Conservation (phyloP, 1,140 invertebrate genomes). For the Solenopsis invicta region DNA sequence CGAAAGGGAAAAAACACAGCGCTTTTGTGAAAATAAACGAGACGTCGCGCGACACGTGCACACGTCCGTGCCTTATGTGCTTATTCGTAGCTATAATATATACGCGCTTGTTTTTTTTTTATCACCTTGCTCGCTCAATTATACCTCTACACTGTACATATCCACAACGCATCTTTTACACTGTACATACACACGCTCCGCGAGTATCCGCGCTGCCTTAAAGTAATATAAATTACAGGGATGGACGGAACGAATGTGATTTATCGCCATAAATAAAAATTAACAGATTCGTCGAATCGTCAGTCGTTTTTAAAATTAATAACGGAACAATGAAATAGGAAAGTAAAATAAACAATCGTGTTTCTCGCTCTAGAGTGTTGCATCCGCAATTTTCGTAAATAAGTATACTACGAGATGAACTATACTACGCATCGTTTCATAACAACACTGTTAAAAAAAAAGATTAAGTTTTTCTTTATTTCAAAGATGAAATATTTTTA, state of each 20-base stretch:
- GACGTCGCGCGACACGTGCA: constrained; percentile 77
- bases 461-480: background rate
- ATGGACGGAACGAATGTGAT: constrained; percentile 75
- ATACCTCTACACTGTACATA: constrained; percentile 86
- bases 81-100: constrained; percentile 85
- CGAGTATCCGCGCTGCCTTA: constrained; percentile 84
- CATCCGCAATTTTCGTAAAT: background rate
- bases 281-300: constrained; percentile 52
- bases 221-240: constrained; percentile 77
- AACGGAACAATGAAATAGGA: background rate
- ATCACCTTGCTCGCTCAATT: constrained; percentile 77
- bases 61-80: constrained; percentile 79
- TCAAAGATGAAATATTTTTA: background rate
- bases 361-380: background rate
- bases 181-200: constrained; percentile 86
- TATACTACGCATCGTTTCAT: background rate
- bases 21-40: constrained; percentile 52
- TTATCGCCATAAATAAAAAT: constrained; percentile 10
- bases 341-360: background rate
- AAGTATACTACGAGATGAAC: no score
- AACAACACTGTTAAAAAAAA: background rate
- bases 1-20: constrained; percentile 30
- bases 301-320: constrained; percentile 74
- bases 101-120: constrained; percentile 71
- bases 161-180: constrained; percentile 87